Evolutionary conservation across 2,888 invertebrate genomes (phyloP).

Genomic region (Cremastinae sp.): DNA sequence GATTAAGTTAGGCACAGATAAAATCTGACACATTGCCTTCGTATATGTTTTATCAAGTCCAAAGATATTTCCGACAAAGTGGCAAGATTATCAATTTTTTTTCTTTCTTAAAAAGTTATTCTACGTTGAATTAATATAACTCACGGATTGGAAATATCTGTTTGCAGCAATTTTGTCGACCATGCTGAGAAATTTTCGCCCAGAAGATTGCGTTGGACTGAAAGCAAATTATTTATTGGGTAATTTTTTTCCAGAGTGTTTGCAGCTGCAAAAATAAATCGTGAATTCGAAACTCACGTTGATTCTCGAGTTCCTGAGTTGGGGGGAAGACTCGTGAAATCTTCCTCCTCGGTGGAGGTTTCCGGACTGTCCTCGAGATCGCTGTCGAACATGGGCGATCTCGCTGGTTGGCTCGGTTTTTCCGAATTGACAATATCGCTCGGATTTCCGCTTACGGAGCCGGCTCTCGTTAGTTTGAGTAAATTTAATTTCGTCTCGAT

Average conservation of each 20-base stretch:
- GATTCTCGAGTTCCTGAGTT: conserved; percentile 70
- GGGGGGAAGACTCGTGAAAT: conserved; percentile 74
- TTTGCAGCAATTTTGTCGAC: conserved; percentile 93
- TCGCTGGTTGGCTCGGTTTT: conserved; percentile 69
- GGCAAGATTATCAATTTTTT: background rate
- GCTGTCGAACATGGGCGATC: conserved; percentile 86
- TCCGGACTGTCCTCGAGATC: conserved; percentile 91
- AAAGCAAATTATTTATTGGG: conserved; percentile 47
- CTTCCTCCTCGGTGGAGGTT: conserved; percentile 89
- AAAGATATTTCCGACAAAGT: background rate
- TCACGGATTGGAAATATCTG: conserved; percentile 91
- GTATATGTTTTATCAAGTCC: background rate
- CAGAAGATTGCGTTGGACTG: conserved; percentile 77
- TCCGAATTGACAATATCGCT: conserved; percentile 66
- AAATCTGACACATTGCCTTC: conserved; percentile 11
- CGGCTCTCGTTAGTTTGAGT: conserved; percentile 83
- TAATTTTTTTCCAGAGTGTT: background rate
- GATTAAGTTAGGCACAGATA: conserved; percentile 6
- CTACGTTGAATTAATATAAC: conserved; percentile 59
- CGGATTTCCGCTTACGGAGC: conserved; percentile 67
- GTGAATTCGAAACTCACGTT: conserved; percentile 64
- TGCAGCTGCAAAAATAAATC: background rate
- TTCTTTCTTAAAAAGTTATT: background rate
- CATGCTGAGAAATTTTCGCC: conserved; percentile 89
- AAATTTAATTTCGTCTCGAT: conserved; percentile 94